These are phyloP conservation scores for Adelges cooleyi DNA, from an alignment of 1,140 invertebrate species.

Conservation along the genomic window DNA sequence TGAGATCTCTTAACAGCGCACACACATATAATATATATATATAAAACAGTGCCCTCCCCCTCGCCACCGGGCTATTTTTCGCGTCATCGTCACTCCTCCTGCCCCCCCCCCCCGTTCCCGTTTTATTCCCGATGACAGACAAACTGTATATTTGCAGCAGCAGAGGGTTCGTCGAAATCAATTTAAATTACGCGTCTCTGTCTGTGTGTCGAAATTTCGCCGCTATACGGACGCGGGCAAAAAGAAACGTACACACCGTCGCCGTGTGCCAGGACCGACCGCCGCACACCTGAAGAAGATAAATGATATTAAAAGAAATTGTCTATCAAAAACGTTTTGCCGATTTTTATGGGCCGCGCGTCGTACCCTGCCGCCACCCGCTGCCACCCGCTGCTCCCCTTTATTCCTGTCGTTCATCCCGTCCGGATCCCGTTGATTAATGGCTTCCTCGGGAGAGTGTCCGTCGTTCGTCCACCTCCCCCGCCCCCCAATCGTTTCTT, in stretches of 20 bases:
- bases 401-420: neutral
- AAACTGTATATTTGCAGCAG: neutral
- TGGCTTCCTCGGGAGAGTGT: neutral
- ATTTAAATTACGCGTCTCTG: neutral
- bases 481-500: too few species aligned
- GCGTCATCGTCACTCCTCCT: neutral
- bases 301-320: constrained; percentile 26
- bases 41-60: too few species aligned
- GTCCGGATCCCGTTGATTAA: neutral
- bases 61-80: too few species aligned
- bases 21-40: neutral
- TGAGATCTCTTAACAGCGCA: neutral
- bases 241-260: neutral
- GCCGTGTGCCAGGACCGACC: neutral
- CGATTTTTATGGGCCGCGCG: constrained; percentile 1
- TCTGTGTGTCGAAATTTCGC: neutral
- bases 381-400: neutral
- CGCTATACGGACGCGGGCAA: neutral
- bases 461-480: too few species aligned
- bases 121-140: neutral
- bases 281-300: constrained; percentile 18
- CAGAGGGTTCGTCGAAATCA: neutral
- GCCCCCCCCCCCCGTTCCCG: neutral
- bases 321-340: constrained; percentile 10
- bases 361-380: neutral